A percentile compares a stretch with the other conserved stretches of the same genome.
These are phyloP conservation scores for Pipistrellus kuhlii DNA, from an alignment of 2,797 vertebrate species.

Conservation along the genomic window DNA sequence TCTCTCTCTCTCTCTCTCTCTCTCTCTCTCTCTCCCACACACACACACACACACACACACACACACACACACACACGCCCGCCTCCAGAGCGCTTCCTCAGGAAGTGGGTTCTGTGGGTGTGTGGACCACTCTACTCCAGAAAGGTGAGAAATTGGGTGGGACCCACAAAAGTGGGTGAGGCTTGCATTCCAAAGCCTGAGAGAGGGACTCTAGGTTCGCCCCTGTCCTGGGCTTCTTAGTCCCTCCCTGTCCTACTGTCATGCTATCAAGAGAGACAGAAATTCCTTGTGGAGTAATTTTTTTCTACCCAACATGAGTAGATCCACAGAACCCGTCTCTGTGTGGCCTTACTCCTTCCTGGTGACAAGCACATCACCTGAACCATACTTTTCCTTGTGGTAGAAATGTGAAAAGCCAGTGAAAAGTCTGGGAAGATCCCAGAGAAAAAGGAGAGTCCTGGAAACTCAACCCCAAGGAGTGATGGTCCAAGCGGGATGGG, in stretches of 20 bases:
- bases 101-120: conserved; percentile 36
- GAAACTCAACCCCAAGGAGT: neutral
- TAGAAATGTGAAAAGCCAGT: neutral
- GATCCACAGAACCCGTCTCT: neutral
- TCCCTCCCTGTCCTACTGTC: accelerated
- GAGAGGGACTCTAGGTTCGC: accelerated
- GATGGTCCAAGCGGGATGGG: accelerated
- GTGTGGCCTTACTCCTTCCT: neutral
- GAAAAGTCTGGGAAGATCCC: neutral
- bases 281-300: neutral
- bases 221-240: neutral
- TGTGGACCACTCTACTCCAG: neutral
- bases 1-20: no score
- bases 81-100: neutral
- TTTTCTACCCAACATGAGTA: neutral
- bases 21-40: no score
- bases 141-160: neutral
- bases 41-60: no score
- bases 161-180: neutral
- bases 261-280: neutral
- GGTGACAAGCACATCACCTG: accelerated
- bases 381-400: neutral
- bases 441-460: neutral
- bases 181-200: accelerated
- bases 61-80: neutral